phyloP scores from a whole-genome alignment of 1,140 invertebrate genomes.

The Habropoda laboriosa region DNA sequence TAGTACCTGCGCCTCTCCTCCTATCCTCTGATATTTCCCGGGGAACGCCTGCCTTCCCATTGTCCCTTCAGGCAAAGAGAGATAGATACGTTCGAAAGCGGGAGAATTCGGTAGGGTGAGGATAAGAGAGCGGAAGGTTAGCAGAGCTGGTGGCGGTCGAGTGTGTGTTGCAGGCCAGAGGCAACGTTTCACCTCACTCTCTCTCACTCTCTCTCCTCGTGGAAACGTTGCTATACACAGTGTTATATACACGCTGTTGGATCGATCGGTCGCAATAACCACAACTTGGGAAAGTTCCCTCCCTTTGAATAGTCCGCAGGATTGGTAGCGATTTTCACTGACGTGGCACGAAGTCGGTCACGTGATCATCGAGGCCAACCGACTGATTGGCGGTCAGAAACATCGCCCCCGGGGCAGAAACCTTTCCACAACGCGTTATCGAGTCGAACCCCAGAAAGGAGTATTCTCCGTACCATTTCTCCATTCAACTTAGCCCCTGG shows the following conservation, averaged over 20 bases:
- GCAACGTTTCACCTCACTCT: background rate
- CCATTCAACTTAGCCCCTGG: no score
- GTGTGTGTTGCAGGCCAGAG: background rate
- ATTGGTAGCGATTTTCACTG: slow-evolving; percentile 67
- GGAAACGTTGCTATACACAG: slow-evolving; percentile 14
- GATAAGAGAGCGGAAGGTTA: slow-evolving; percentile 31
- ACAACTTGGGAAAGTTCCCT: slow-evolving; percentile 62
- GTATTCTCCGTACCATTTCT: no score
- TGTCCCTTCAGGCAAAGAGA: slow-evolving; percentile 53
- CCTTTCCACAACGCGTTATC: slow-evolving; percentile 13
- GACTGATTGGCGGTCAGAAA: slow-evolving; percentile 66
- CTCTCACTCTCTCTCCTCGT: no score
- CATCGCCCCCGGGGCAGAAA: slow-evolving; percentile 32
- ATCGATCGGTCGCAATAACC: slow-evolving; percentile 60
- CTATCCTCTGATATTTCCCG: slow-evolving; percentile 64
- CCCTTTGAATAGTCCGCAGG: slow-evolving; percentile 58
- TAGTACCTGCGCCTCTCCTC: no score
- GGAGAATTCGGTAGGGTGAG: background rate
- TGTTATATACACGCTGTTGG: slow-evolving; percentile 10
- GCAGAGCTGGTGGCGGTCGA: background rate
- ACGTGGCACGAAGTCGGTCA: slow-evolving; percentile 38
- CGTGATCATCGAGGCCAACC: slow-evolving; percentile 59
- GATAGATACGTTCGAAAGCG: slow-evolving; percentile 8
- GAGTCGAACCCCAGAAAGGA: slow-evolving; percentile 10
- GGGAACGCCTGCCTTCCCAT: slow-evolving; percentile 49